A percentile compares a stretch with the other conserved stretches of the same genome.
Evolutionary conservation across 1,140 invertebrate species (phyloP).

Genomic region (Conus betulinus): DNA sequence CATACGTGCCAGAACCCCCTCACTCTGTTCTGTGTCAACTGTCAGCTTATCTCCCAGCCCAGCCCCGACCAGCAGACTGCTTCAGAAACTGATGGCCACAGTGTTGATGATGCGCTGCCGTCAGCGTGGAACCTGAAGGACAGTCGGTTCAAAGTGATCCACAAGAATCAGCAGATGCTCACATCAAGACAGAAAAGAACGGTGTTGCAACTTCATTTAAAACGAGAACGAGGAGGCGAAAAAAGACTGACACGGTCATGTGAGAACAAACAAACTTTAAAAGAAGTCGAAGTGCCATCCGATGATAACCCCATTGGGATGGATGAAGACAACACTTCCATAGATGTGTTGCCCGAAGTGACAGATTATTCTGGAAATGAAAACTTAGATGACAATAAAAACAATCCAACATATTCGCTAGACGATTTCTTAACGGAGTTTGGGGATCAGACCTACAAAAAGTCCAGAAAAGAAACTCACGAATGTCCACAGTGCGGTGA

Average conservation of each 20-base stretch:
- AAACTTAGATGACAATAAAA: neutral
- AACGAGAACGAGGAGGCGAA: neutral
- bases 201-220: neutral
- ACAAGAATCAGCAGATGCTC: neutral
- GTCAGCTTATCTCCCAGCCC: neutral
- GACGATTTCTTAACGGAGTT: neutral
- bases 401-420: neutral
- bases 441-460: neutral
- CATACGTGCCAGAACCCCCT: slow-evolving; percentile 4
- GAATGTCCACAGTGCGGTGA: slow-evolving; percentile 4
- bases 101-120: neutral
- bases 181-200: neutral
- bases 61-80: neutral
- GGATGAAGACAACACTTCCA: neutral
- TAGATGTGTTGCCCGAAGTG: neutral
- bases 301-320: neutral
- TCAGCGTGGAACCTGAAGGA: neutral
- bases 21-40: slow-evolving; percentile 12
- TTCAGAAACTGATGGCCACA: neutral
- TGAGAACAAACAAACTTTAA: neutral
- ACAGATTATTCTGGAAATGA: neutral
- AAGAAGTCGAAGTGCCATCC: neutral
- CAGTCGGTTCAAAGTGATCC: neutral
- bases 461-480: neutral
- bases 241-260: neutral